Evolutionary conservation across 2,797 vertebrate genomes (phyloP), one percentile per base, ranked within the genome.

Genomic region (Mus minutoides): DNA sequence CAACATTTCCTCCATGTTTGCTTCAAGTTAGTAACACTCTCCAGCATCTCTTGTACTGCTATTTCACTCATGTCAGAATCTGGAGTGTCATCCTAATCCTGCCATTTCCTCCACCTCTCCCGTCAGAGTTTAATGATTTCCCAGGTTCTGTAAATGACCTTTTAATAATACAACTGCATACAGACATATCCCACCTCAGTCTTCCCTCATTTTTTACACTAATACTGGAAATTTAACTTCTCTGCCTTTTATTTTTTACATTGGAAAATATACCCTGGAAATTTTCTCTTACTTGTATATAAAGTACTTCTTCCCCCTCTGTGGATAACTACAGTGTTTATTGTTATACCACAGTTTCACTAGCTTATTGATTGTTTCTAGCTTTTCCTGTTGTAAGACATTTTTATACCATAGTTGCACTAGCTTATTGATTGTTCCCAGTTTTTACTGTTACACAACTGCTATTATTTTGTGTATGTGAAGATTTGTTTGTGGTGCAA

Each of bases 401-500:
- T 92, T 80, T 91, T 89, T 85, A 71, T 56, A 34, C 29, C 31
- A 29, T 22, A 54, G 75, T 80, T 94, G 92, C 75, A 73, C 16
- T 82, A 54, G 56, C 24, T 56, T 76, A 49, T 60, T 75, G 58
- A 62, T 84, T 83, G 14, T 43, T 19, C 43, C 29, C 82, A 84
- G 16, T 84, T 62, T 62, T 34, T 46, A 64, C 82, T 84, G 26
- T 34, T 21, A 64, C 12, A 60, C 43, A 62, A 31, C 75, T n/a
- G 60, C 49, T 58, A 40, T 91, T 80, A 49, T 91, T 94, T 17
- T 84, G 49, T 93, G 54, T 2, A n/a, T 49, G 29, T 37, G 11
- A 24, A 71, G 49, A 0, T 90, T 3, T 92, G n/a, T 90, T 73
- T 79, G 6, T 64, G 49, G 56, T 46, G 19, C 64, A 87, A 56